Evolutionary conservation across 2,113 vertebrate species (phyloP).

Genomic region (Pitta sordida): DNA sequence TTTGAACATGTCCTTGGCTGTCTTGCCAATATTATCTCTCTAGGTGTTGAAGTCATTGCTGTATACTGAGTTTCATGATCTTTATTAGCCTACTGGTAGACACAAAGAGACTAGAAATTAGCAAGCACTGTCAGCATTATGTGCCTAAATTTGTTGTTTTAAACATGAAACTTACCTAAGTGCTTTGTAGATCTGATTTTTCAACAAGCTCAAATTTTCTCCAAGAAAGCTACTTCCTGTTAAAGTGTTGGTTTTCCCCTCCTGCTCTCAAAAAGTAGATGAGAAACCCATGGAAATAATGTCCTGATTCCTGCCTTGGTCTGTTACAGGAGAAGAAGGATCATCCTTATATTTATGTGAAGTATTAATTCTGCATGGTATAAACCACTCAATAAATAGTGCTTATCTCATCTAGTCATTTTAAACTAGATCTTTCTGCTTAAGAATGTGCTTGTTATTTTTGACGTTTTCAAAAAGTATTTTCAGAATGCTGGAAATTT

Average conservation of each 20-base stretch:
- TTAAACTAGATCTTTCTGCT: neutral
- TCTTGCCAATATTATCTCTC: neutral
- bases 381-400: neutral
- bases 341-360: neutral
- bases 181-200: neutral
- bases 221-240: neutral
- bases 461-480: neutral
- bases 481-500: neutral
- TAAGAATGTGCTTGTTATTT: neutral
- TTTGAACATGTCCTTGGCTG: neutral
- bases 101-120: neutral
- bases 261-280: neutral
- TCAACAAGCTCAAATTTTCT: neutral
- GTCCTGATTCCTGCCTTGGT: neutral
- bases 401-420: neutral
- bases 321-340: neutral
- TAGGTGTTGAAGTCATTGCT: neutral
- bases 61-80: neutral
- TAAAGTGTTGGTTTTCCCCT: neutral
- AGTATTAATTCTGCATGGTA: neutral
- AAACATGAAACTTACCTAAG: neutral
- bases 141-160: neutral
- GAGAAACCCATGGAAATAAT: neutral
- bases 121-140: neutral
- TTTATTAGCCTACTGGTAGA: neutral